These are phyloP conservation scores for Pterocles gutturalis DNA, from an alignment of 2,113 vertebrate species.

Conservation along the genomic window DNA sequence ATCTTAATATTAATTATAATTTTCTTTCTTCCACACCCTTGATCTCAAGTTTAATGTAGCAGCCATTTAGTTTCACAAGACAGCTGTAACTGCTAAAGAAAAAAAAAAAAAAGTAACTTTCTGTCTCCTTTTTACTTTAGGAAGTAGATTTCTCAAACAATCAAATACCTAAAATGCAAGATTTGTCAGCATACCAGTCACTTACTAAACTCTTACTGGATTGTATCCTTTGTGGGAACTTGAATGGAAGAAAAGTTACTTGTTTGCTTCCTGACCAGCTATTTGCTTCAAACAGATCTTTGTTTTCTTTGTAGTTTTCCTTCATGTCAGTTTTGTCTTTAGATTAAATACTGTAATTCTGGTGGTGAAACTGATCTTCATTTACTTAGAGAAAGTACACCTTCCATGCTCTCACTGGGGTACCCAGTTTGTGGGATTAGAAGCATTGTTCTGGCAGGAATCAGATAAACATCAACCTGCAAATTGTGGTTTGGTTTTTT, in stretches of 20 bases:
- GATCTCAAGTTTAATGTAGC: not conserved
- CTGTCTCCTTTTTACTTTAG: conserved; percentile 71
- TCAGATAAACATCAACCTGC: not conserved
- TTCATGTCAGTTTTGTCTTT: not conserved
- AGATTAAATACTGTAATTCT: not conserved
- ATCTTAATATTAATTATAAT: not conserved
- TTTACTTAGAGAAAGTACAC: not conserved
- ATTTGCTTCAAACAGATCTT: not conserved
- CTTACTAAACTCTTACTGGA: conserved; percentile 87
- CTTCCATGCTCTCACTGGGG: accelerated
- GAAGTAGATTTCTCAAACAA: conserved; percentile 91
- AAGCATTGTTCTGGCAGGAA: not conserved
- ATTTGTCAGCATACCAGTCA: conserved; percentile 81
- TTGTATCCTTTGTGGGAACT: conserved; percentile 86
- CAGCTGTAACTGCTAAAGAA: not conserved
- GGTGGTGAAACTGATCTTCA: not conserved
- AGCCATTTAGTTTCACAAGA: not conserved
- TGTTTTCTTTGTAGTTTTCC: not conserved
- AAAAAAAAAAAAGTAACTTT: not conserved
- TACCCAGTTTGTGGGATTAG: not conserved
- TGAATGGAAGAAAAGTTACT: not conserved
- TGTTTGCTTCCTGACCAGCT: not conserved
- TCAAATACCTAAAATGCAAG: conserved; percentile 84
- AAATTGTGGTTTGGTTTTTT: not conserved
- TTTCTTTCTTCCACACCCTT: not conserved